Base-by-base conservation (phyloP, 2,113 vertebrate species). In the Psephotus haematonotus region DNA sequence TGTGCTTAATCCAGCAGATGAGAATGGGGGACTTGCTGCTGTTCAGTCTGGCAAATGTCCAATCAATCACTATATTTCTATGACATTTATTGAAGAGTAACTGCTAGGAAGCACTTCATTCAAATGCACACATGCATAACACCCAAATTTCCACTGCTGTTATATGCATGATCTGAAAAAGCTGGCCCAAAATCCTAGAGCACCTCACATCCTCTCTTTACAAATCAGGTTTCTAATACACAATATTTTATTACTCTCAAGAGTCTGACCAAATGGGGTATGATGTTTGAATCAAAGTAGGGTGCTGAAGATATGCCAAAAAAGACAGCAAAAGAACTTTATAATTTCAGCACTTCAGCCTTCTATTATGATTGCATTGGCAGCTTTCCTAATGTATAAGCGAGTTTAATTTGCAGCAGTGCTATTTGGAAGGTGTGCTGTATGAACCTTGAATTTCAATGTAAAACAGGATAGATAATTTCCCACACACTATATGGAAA, bases 281-380 rank as follows among this genome's bases (percentile, higher is more conserved):
- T 81, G 85, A 94, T 83, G 69, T 65, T 91, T 84, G 57, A 96
- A 76, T 86, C 92, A 90, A 97, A 97, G 84, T 93, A 49, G 55
- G 89, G 74, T 86, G 63, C 81, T 95, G 90, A 97, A 93, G 37
- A 28, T 13, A 37, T 90, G 95, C 95, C 96, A 97, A 95, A 52
- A 43, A 37, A 94, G 74, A 79, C 78, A 95, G 94, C 44, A 67
- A 93, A 94, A 94, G 74, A 72, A 62, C 60, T 50, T 90, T 74
- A 95, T 94, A 60, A 95, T 96, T 97, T 96, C 90, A 96, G 85
- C 71, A 91, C 75, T 97, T 97, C 84, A 97, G 91, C 90, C 79
- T 92, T 92, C 96, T 95, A 79, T 91, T 92, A 92, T 90, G 91
- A 96, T 92, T 98, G 77, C 78, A 81, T 93, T 98, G 97, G 97